These are phyloP conservation scores for Saimiri boliviensis DNA, from an alignment of 2,113 vertebrate genomes.

Conservation along the genomic window DNA sequence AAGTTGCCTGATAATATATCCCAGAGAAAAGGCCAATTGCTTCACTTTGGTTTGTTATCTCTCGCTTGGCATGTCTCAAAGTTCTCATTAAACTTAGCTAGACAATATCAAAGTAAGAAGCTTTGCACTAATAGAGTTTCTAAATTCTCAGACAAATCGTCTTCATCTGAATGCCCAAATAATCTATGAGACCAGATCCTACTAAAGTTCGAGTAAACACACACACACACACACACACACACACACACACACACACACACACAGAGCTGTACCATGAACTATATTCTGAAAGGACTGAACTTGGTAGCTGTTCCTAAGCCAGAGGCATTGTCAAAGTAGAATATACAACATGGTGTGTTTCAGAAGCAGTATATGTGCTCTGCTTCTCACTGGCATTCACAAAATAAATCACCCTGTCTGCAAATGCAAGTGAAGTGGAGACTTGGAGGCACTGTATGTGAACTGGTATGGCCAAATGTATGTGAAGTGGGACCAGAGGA, in stretches of 20 bases:
- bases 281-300: constrained; percentile 6
- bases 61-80: constrained; percentile 1
- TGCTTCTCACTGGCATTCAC: neutral
- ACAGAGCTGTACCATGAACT: neutral
- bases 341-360: constrained; percentile 27
- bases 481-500: neutral
- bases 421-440: neutral
- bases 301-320: constrained; percentile 25
- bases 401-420: neutral
- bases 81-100: neutral
- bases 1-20: neutral
- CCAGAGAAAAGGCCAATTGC: neutral
- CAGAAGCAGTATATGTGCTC: neutral
- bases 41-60: constrained; percentile 18
- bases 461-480: neutral
- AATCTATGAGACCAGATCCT: neutral
- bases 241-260: neutral
- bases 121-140: neutral
- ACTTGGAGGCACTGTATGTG: neutral
- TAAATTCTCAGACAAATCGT: constrained; percentile 6
- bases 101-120: neutral
- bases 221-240: neutral
- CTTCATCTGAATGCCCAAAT: constrained; percentile 31
- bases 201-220: constrained; percentile 24
- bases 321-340: neutral